Conservation (phyloP, 37 sponge, comb jelly and placozoan genomes). For the Bolinopsis microptera region DNA sequence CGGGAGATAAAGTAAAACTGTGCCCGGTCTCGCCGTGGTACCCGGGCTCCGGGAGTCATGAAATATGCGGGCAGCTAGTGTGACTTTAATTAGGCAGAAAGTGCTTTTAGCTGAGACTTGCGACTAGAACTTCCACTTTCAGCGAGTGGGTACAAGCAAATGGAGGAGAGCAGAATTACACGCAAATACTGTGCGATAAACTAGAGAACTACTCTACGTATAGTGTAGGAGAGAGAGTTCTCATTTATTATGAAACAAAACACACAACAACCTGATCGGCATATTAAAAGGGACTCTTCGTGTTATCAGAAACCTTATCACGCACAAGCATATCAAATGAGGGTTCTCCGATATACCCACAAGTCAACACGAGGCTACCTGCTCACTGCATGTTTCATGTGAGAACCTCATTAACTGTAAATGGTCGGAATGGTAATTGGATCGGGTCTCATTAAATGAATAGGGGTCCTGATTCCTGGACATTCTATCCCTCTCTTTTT, state of each 20-base stretch:
- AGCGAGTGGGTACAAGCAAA: neutral
- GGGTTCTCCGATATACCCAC: neutral
- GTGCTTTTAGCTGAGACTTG: neutral
- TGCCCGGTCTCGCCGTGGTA: neutral
- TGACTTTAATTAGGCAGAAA: neutral
- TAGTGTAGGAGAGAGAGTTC: slow-evolving; percentile 15
- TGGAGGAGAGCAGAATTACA: neutral
- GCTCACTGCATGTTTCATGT: neutral
- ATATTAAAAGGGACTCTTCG: neutral
- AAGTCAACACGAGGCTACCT: neutral
- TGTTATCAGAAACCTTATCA: neutral
- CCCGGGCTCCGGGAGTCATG: neutral
- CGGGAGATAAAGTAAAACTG: neutral
- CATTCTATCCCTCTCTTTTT: neutral
- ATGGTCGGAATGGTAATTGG: neutral
- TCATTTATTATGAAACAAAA: neutral
- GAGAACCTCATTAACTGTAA: neutral
- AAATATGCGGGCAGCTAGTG: neutral
- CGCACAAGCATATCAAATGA: neutral
- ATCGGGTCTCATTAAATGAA: neutral
- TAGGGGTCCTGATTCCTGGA: neutral
- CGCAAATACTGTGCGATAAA: neutral
- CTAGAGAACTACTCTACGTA: neutral
- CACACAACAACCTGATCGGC: neutral
- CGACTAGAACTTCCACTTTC: neutral